Conservation (phyloP, 1,140 invertebrate genomes). For the Ceratina australensis region DNA sequence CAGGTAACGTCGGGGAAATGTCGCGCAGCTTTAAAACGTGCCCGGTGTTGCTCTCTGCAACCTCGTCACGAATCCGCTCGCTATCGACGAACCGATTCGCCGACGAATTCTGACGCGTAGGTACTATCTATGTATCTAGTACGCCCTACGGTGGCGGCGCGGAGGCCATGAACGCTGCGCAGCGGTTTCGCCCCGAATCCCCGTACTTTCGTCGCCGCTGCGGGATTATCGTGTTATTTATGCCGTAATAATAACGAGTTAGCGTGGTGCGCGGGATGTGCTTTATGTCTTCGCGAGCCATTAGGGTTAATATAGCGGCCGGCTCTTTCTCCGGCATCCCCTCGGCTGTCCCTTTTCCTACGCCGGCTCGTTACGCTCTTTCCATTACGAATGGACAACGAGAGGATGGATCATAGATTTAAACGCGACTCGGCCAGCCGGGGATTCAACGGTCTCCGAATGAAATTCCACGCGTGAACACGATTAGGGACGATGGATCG, state of each 20-base stretch:
- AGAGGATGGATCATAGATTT: too few species aligned
- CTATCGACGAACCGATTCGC: conserved; percentile 15
- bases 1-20: conserved; percentile 58
- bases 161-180: not conserved
- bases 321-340: conserved; percentile 47
- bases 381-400: not conserved
- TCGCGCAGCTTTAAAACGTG: conserved; percentile 45
- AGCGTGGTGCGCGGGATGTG: conserved; percentile 78
- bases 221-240: conserved; percentile 80
- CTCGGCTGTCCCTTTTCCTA: conserved; percentile 19
- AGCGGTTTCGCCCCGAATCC: conserved; percentile 43
- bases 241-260: conserved; percentile 79
- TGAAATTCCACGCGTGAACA: not conserved
- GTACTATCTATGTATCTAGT: too few species aligned
- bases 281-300: conserved; percentile 78
- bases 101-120: conserved; percentile 1
- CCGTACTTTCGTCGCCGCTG: conserved; percentile 71
- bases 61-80: conserved; percentile 45
- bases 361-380: not conserved
- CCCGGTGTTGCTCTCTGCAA: conserved; percentile 20
- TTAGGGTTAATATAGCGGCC: conserved; percentile 78
- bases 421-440: too few species aligned
- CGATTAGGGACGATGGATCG: too few species aligned
- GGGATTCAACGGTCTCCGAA: too few species aligned
- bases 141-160: not conserved